Evolutionary conservation across 1,140 invertebrate species (phyloP).

Genomic region (Pollicipes pollicipes): DNA sequence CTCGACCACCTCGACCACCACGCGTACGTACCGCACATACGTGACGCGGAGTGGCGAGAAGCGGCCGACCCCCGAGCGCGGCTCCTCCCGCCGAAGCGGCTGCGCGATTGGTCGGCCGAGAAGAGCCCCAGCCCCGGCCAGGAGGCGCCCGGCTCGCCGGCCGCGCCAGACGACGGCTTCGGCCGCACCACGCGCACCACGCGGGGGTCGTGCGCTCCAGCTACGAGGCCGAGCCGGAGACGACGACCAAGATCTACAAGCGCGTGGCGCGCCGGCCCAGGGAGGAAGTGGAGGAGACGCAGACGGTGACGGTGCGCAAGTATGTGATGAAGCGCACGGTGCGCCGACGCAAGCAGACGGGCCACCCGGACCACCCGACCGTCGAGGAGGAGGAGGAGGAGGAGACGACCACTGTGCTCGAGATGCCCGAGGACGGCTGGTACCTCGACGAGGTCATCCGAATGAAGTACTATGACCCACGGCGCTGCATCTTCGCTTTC

Average conservation of each 20-base stretch:
- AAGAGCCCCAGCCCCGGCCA: neutral
- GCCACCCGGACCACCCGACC: neutral
- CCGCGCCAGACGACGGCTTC: neutral
- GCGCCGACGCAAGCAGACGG: neutral
- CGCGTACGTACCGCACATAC: conserved; percentile 11
- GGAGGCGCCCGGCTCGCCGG: neutral
- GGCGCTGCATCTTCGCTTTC: conserved; percentile 64
- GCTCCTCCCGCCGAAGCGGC: neutral
- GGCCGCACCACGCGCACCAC: neutral
- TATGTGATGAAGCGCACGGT: neutral
- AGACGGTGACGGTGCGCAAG: neutral
- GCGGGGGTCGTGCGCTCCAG: neutral
- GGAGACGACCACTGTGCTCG: conserved; percentile 10
- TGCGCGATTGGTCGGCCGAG: neutral
- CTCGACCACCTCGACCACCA: conserved; percentile 9
- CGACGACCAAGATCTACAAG: neutral
- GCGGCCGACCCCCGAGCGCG: conserved; percentile 8
- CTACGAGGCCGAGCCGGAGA: neutral
- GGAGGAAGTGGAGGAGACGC: neutral
- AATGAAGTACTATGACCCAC: conserved; percentile 55
- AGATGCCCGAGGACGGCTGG: conserved; percentile 51
- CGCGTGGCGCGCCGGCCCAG: neutral
- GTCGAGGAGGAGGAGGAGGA: neutral
- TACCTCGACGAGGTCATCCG: conserved; percentile 53
- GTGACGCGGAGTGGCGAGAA: conserved; percentile 12